Percentiles rank a stretch among this genome's conserved stretches.
Evolutionary conservation across 2,797 vertebrate genomes (phyloP).

Genomic region (Australoheros facetus): DNA sequence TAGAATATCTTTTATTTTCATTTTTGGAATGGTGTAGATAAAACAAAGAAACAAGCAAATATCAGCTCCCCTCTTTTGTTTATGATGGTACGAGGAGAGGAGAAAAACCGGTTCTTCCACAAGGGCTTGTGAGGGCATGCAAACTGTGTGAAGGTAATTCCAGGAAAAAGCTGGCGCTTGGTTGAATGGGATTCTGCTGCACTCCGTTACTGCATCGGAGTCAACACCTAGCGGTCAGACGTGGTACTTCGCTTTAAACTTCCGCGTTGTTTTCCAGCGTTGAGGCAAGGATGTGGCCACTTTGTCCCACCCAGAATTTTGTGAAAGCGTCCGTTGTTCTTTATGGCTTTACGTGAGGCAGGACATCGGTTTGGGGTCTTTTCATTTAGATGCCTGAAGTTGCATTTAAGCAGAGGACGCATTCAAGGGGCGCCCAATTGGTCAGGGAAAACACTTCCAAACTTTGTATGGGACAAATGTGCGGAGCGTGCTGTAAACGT

Average conservation of each 20-base stretch:
- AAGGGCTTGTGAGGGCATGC: background rate
- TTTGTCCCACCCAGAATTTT: constrained; percentile 47
- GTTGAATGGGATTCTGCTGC: rapidly evolving
- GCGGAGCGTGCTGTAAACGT: too few relatives aligned
- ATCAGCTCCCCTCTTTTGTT: background rate
- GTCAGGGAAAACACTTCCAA: background rate
- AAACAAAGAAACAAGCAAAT: background rate
- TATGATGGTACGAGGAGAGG: background rate
- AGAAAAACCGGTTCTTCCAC: background rate
- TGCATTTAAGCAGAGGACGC: background rate
- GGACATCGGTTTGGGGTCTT: background rate
- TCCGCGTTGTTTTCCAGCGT: constrained; percentile 1
- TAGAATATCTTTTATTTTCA: background rate
- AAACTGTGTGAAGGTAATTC: background rate
- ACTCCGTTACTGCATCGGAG: background rate
- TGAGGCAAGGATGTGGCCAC: constrained; percentile 3
- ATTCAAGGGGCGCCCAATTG: background rate
- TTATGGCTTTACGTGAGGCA: background rate
- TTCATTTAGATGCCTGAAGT: background rate
- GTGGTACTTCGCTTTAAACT: background rate
- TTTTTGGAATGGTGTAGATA: background rate
- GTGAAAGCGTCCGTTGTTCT: constrained; percentile 62
- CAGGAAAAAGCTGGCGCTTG: background rate
- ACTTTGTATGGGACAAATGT: background rate
- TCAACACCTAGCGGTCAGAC: background rate